A percentile compares a stretch with the other conserved stretches of the same genome.
phyloP scores from a whole-genome alignment of 2,888 invertebrate genomes.

The Lithophane semibrunnea region DNA sequence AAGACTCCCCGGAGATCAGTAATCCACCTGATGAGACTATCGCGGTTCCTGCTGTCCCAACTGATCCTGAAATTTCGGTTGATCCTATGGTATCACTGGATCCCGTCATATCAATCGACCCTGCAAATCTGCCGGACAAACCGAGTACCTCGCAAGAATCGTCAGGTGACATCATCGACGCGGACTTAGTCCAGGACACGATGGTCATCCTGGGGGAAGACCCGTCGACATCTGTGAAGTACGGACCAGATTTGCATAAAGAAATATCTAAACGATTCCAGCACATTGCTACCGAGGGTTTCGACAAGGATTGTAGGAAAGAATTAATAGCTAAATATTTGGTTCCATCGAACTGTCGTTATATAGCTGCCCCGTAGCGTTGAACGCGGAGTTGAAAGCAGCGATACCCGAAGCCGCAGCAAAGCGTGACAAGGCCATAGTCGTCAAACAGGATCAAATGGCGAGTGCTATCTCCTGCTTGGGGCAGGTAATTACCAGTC shows the following conservation, averaged over 20 bases:
- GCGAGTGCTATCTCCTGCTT: constrained; percentile 1
- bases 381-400: constrained; percentile 13
- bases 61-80: no score
- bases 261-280: constrained; percentile 9
- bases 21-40: no score
- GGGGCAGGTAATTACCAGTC: not conserved
- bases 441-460: constrained; percentile 13
- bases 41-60: no score
- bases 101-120: no score
- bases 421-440: constrained; percentile 10
- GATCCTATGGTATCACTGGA: no score
- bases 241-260: not conserved
- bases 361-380: constrained; percentile 1
- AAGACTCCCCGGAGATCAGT: no score
- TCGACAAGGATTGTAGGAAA: constrained; percentile 7
- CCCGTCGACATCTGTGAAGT: constrained; percentile 3
- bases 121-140: no score
- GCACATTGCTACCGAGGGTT: constrained; percentile 6
- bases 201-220: no score
- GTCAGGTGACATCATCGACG: no score
- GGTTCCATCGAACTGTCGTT: constrained; percentile 7
- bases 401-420: constrained; percentile 4
- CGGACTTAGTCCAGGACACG: no score
- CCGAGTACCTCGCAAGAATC: no score
- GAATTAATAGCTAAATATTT: not conserved